A percentile compares a stretch with the other conserved stretches of the same genome.
Evolutionary conservation across 2,888 invertebrate species (phyloP).

Genomic region (Pachydiplax longipennis): DNA sequence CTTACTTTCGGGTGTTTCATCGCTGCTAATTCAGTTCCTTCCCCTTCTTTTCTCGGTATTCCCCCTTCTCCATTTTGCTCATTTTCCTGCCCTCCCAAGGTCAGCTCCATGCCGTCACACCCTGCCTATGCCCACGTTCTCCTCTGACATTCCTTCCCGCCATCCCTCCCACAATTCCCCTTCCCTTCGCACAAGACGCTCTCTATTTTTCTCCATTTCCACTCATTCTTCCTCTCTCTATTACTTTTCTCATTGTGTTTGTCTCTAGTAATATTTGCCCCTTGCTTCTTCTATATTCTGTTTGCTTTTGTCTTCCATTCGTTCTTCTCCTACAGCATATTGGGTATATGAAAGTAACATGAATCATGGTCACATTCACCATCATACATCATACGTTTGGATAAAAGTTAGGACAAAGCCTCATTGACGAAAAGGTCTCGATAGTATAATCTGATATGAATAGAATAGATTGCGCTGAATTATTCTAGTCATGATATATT

Average conservation of each 20-base stretch:
- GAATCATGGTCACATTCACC: no score
- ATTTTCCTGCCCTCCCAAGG: constrained; percentile 34
- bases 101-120: constrained; percentile 34
- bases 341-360: no score
- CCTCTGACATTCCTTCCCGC: background rate
- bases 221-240: background rate
- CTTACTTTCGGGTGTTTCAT: background rate
- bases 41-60: background rate
- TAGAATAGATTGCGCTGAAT: no score
- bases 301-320: no score
- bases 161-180: background rate
- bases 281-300: no score
- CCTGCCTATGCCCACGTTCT: background rate
- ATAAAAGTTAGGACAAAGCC: no score
- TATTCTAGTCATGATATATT: no score
- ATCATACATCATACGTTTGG: no score
- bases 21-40: constrained; percentile 4
- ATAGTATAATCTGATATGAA: no score
- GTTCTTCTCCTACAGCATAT: no score
- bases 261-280: background rate
- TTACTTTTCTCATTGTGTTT: background rate
- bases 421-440: no score
- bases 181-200: background rate
- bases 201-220: background rate
- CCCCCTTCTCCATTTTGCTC: background rate